Conservation (phyloP, 1,140 invertebrate species). For the Bombus waltoni region DNA sequence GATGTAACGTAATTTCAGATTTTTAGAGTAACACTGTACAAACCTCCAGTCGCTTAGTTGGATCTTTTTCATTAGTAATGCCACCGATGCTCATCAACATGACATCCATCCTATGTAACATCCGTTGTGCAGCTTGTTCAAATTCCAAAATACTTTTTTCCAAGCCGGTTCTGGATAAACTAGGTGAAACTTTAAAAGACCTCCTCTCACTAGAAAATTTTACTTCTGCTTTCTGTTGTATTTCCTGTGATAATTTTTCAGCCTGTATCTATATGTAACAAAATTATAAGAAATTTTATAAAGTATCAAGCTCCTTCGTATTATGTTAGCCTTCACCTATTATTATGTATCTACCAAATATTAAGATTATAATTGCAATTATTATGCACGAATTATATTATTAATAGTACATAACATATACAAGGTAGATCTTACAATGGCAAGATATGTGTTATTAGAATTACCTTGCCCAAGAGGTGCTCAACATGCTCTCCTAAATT, state of each 20-base stretch:
- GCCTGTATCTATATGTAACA: constrained; percentile 58
- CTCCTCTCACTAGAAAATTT: constrained; percentile 42
- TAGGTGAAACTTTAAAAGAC: constrained; percentile 31
- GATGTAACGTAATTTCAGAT: not conserved
- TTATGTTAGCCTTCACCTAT: constrained; percentile 35
- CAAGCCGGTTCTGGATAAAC: constrained; percentile 76
- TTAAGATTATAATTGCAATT: constrained; percentile 23
- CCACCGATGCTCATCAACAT: constrained; percentile 87
- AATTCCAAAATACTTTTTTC: constrained; percentile 83
- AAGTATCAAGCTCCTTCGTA: not conserved
- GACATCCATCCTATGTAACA: constrained; percentile 87
- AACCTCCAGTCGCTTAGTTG: constrained; percentile 86
- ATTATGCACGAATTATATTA: not conserved
- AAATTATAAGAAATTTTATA: not conserved
- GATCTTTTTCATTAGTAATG: constrained; percentile 87
- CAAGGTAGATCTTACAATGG: constrained; percentile 25
- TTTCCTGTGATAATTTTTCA: constrained; percentile 48
- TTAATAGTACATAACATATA: constrained; percentile 31
- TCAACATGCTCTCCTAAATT: constrained; percentile 74
- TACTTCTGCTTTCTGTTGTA: constrained; percentile 46
- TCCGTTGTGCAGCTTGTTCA: constrained; percentile 84
- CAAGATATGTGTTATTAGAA: constrained; percentile 32
- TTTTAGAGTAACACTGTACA: not conserved
- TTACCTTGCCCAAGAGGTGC: constrained; percentile 80
- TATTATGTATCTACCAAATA: constrained; percentile 18